Conservation (phyloP, 2,113 vertebrate species). For the Nanorana parkeri region DNA sequence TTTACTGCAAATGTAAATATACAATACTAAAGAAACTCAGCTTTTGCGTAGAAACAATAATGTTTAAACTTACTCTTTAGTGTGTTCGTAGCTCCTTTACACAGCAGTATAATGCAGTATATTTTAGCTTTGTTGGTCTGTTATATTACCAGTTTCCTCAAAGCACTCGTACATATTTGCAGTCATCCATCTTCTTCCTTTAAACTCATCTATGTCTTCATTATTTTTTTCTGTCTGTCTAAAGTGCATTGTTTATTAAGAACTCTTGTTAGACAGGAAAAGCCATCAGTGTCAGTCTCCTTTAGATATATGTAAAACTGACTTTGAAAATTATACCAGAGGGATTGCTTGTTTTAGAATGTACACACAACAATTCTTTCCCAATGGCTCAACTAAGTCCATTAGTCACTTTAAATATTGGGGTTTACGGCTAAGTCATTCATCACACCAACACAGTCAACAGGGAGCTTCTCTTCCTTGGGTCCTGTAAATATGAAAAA, state of each 20-base stretch:
- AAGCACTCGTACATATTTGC: not conserved
- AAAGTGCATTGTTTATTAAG: slow-evolving; percentile 39
- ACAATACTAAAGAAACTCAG: no score
- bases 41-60: no score
- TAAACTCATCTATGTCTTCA: not conserved
- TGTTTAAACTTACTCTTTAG: no score
- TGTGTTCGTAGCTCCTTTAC: no score
- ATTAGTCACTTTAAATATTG: slow-evolving; percentile 56
- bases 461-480: slow-evolving; percentile 36
- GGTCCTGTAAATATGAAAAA: slow-evolving; percentile 49
- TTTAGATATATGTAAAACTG: slow-evolving; percentile 43
- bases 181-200: not conserved
- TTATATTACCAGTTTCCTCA: no score
- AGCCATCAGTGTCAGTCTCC: slow-evolving; percentile 35
- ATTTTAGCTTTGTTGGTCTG: no score
- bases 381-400: slow-evolving; percentile 38
- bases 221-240: not conserved
- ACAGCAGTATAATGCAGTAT: no score
- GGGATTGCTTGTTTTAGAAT: slow-evolving; percentile 47
- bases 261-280: slow-evolving; percentile 12
- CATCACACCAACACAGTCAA: slow-evolving; percentile 27
- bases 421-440: slow-evolving; percentile 40
- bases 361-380: slow-evolving; percentile 41
- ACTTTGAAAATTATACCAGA: slow-evolving; percentile 6
- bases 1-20: no score